Percentiles rank a stretch among this genome's conserved stretches.
Conservation (phyloP, 2,797 vertebrate species). For the Thunnus albacares region DNA sequence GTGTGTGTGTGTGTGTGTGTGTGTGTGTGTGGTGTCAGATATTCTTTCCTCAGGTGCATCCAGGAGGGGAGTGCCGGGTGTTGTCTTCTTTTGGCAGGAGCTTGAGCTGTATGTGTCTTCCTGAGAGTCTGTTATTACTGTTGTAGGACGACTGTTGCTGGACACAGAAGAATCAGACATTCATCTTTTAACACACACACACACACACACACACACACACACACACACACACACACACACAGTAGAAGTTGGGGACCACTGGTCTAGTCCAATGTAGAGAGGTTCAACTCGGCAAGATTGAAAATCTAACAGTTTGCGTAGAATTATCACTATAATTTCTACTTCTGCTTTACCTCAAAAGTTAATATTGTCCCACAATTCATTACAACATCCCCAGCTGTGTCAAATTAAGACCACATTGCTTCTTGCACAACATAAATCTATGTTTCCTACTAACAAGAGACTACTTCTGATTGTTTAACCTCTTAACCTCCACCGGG, state of each 20-base stretch:
- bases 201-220: conserved; percentile 2
- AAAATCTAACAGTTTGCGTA: not conserved
- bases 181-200: conserved; percentile 51
- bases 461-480: too few species aligned
- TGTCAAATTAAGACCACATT: too few species aligned
- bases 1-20: conserved; percentile 34
- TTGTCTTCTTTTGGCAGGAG: conserved; percentile 68
- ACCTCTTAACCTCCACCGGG: too few species aligned
- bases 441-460: too few species aligned
- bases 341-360: too few species aligned
- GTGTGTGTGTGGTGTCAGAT: conserved; percentile 53
- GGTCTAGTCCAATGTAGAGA: too few species aligned
- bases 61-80: conserved; percentile 56
- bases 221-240: not conserved
- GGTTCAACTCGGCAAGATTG: not conserved
- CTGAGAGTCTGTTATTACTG: conserved; percentile 66
- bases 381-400: too few species aligned
- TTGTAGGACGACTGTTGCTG: conserved; percentile 55
- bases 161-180: conserved; percentile 76
- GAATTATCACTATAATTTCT: too few species aligned
- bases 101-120: conserved; percentile 28
- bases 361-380: too few species aligned
- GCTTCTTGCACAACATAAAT: too few species aligned
- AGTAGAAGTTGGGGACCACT: too few species aligned
- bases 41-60: conserved; percentile 69